Evolutionary conservation across 2,888 invertebrate genomes (phyloP).

Genomic region (Hypsopygia costalis): DNA sequence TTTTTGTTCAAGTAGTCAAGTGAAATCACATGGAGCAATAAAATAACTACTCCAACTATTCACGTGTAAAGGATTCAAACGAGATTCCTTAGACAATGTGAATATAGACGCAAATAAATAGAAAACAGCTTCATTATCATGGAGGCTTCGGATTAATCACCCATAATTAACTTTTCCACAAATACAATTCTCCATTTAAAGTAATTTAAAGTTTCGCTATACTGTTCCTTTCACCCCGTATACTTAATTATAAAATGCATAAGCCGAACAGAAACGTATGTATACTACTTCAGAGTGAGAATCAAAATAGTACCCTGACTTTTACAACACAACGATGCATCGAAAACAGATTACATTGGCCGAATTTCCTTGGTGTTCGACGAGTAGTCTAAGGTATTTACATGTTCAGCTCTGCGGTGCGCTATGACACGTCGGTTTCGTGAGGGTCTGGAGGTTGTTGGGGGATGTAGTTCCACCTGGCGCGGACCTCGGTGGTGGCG

Average conservation of each 20-base stretch:
- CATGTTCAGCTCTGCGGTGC: conserved; percentile 17
- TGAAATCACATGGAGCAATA: too few species aligned
- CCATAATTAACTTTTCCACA: too few species aligned
- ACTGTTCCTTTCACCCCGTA: too few species aligned
- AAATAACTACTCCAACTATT: too few species aligned
- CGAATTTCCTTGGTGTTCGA: conserved; percentile 18
- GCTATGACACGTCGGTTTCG: conserved; percentile 62
- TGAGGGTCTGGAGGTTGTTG: conserved; percentile 73
- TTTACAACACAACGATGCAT: conserved; percentile 11
- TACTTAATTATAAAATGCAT: neutral
- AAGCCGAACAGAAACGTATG: neutral
- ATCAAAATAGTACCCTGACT: conserved; percentile 18
- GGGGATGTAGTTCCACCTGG: conserved; percentile 76
- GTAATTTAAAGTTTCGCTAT: too few species aligned
- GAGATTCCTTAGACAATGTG: too few species aligned
- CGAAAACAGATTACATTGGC: conserved; percentile 15
- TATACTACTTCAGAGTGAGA: neutral
- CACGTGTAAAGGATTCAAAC: too few species aligned
- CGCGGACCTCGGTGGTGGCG: conserved; percentile 53
- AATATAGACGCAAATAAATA: too few species aligned
- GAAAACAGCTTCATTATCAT: too few species aligned
- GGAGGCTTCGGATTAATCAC: too few species aligned
- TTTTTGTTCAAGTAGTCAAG: too few species aligned
- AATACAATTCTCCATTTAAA: too few species aligned
- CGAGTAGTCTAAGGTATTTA: conserved; percentile 13